Percentiles rank a stretch among this genome's conserved stretches.
phyloP scores from a whole-genome alignment of 2,113 vertebrate species.

The Nibea coibor region DNA sequence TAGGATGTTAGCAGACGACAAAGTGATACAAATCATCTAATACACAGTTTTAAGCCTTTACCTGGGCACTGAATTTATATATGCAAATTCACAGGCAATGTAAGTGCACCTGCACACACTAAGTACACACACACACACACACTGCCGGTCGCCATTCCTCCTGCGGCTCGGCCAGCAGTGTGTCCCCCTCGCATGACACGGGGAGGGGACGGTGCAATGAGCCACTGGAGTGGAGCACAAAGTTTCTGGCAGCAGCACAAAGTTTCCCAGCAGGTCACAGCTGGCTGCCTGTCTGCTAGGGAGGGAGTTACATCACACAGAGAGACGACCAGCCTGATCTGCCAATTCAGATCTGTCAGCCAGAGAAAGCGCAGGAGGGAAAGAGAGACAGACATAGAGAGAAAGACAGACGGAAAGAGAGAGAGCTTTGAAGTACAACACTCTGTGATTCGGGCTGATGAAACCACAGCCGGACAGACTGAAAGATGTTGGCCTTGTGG shows the following conservation, averaged over 20 bases:
- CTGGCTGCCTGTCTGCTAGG: slow-evolving; percentile 66
- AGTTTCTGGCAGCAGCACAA: slow-evolving; percentile 71
- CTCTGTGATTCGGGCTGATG: slow-evolving; percentile 65
- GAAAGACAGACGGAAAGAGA: slow-evolving; percentile 11
- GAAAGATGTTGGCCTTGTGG: slow-evolving; percentile 57
- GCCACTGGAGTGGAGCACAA: slow-evolving; percentile 64
- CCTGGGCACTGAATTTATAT: slow-evolving; percentile 39
- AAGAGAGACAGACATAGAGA: slow-evolving; percentile 22
- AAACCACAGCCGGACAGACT: slow-evolving; percentile 54
- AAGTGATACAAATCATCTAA: slow-evolving; percentile 26
- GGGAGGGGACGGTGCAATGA: slow-evolving; percentile 34
- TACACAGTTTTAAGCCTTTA: slow-evolving; percentile 40
- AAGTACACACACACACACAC: neutral
- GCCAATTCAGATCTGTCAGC: slow-evolving; percentile 73
- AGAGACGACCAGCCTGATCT: slow-evolving; percentile 70
- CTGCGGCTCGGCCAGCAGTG: slow-evolving; percentile 18
- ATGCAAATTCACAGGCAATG: slow-evolving; percentile 35
- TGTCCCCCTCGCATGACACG: neutral
- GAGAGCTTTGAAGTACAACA: slow-evolving; percentile 62
- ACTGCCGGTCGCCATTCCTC: neutral
- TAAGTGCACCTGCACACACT: slow-evolving; percentile 7
- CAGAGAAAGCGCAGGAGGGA: slow-evolving; percentile 57
- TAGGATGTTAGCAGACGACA: slow-evolving; percentile 12
- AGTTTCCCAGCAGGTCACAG: slow-evolving; percentile 71
- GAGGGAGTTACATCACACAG: slow-evolving; percentile 71